These are phyloP conservation scores for Halisarca cf. caerulea DNA, from an alignment of 37 sponge, comb jelly and placozoan species.

Conservation along the genomic window DNA sequence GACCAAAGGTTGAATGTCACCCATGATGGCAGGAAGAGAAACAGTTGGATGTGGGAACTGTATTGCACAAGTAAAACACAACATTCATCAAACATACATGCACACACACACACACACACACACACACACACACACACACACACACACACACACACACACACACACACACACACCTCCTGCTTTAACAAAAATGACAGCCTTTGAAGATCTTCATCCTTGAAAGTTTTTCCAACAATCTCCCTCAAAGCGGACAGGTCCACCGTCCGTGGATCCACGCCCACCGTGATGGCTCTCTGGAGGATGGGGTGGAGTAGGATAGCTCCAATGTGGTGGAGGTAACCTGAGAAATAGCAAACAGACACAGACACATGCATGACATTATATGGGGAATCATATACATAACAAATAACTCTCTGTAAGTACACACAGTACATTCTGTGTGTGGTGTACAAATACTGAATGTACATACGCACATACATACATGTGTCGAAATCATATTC, in stretches of 20 bases:
- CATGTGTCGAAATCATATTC: no score
- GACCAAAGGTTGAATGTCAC: slow-evolving; percentile 7
- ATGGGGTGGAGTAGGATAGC: background rate
- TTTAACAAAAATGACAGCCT: slow-evolving; percentile 1
- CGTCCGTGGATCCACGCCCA: background rate
- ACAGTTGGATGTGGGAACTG: background rate
- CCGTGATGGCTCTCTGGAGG: background rate
- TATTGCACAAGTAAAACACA: background rate
- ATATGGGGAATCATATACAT: no score
- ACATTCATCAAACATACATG: background rate
- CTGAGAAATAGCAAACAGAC: background rate
- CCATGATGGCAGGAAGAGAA: background rate
- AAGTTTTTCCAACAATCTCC: background rate
- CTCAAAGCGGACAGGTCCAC: background rate
- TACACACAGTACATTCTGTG: no score
- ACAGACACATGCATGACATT: no score
- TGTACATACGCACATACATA: no score
- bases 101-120: slow-evolving; percentile 39
- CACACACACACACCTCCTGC: slow-evolving; percentile 28
- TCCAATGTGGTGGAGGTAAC: slow-evolving; percentile 20
- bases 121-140: slow-evolving; percentile 29
- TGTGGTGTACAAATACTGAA: no score
- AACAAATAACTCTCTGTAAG: no score
- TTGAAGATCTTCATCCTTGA: background rate
- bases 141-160: slow-evolving; percentile 29